Base-by-base conservation (phyloP, 2,888 invertebrate species). In the Chymomyza fuscimana region DNA sequence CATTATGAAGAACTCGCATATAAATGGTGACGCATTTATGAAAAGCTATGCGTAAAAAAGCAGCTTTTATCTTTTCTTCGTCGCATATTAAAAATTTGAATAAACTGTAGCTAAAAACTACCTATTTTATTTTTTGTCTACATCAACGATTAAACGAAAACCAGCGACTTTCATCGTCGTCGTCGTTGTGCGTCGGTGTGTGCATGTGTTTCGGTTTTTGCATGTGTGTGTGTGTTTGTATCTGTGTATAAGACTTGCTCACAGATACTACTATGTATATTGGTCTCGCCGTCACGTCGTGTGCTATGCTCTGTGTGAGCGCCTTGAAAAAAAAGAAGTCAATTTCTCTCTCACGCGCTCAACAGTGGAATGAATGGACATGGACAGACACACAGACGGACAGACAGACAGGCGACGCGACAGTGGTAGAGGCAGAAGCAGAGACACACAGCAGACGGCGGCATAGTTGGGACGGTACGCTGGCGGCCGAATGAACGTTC, bases 71-170 rank as follows among this genome's bases (percentile, higher is more conserved):
- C 46, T 62, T 51, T 40, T 61, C 16, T 61, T 16, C 22, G 25
- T 61, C 51, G 25, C 66, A 59, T 36, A 74, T 73, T 52, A 65
- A 66, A 63, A 78, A 76, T 75, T 76, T 73, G 69, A 72, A 74
- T 72, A 82, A 84, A 80, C 71, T 73, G 76, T 79, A 79, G 76
- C 73, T 65, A 65, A 79, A 81, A 78, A 77, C 79, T 81, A 80
- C 68, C 74, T 82, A 82, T 77, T 83, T 82, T 78, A 76, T 83
- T 77, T 86, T 87, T 87, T 89, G 89, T 89, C 88, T 89, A 89
- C 84, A 89, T 89, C 88, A 87, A 88, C 89, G 89, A 89, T 89
- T 89, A 86, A 32, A 87, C 84, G 83, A 86, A 88, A 89, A 82
- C 77, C 88, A 84, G 86, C 88, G 89, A 89, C 88, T 88, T 89